phyloP scores from a whole-genome alignment of 1,140 invertebrate genomes.

The Rhopalosiphum padi region DNA sequence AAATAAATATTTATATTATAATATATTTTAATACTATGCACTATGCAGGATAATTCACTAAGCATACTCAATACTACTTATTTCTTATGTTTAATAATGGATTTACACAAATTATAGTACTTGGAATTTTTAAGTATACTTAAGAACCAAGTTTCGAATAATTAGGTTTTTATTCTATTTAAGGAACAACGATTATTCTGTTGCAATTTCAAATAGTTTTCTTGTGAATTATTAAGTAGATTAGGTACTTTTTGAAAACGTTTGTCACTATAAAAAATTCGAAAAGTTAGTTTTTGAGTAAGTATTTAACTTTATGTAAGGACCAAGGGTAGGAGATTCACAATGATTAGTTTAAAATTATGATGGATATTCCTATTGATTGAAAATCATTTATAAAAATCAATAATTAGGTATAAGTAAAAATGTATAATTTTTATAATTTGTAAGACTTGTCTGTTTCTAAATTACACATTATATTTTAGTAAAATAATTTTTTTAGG shows the following conservation, averaged over 20 bases:
- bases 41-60: not conserved
- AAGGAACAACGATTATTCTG: accelerated
- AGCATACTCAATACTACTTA: not conserved
- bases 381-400: too few species aligned
- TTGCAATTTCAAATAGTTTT: not conserved
- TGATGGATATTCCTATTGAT: not conserved
- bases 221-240: not conserved
- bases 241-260: not conserved
- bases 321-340: not conserved
- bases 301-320: not conserved
- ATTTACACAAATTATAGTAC: not conserved
- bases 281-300: not conserved
- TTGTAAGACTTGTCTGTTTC: too few species aligned
- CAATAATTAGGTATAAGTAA: too few species aligned
- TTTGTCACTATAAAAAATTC: not conserved
- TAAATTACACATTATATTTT: too few species aligned
- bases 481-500: too few species aligned
- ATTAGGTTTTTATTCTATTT: not conserved
- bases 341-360: not conserved
- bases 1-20: not conserved
- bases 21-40: not conserved
- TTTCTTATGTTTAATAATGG: not conserved
- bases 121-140: not conserved
- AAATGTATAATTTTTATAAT: too few species aligned
- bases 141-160: not conserved